Evolutionary conservation across 2,113 vertebrate genomes (phyloP), one percentile per base, ranked within the genome.

Genomic region (Smithornis capensis): DNA sequence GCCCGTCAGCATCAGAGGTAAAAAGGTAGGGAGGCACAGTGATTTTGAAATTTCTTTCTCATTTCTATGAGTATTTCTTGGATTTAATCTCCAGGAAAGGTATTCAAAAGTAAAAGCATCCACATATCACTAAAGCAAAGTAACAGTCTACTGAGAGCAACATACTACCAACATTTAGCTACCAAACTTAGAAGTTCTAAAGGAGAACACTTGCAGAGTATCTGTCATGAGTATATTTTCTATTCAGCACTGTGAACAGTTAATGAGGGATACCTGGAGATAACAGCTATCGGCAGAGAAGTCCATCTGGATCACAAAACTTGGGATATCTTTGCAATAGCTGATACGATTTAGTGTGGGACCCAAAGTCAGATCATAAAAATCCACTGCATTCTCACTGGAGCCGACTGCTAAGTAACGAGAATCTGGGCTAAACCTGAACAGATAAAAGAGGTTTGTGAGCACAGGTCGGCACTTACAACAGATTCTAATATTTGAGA

Each of bases 261-360:
- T 44, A 83, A 75, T 9, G 16, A 84, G 40, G 49, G n/a, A 71
- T 97, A 99, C 99, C 99, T 99, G 99, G 91, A 99, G 97, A 73
- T 98, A 98, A 44, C 90, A 93, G 97, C 98, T 98, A 55, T 99
- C 99, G 6, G 99, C 99, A 74, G 99, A 99, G 93, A 99, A 99
- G 97, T 99, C 99, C 98, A 99, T 99, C 91, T 99, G 99, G 95
- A 99, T 98, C 83, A 99, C 99, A 50, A 99, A 99, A 97, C 99
- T 99, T 74, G 98, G 98, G 79, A 99, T 98, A 96, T 99, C 99
- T 97, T 98, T 98, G 98, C 99, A 99, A 96, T 99, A 99, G 98
- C 99, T 99, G 96, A 99, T 98, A 68, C 99, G 98, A 97, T 99
- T 99, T 29, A 99, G 98, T 35, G 99, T 98, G 17, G 99, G 99